Conservation (phyloP, 2,888 invertebrate species). For the Lymantria dispar region DNA sequence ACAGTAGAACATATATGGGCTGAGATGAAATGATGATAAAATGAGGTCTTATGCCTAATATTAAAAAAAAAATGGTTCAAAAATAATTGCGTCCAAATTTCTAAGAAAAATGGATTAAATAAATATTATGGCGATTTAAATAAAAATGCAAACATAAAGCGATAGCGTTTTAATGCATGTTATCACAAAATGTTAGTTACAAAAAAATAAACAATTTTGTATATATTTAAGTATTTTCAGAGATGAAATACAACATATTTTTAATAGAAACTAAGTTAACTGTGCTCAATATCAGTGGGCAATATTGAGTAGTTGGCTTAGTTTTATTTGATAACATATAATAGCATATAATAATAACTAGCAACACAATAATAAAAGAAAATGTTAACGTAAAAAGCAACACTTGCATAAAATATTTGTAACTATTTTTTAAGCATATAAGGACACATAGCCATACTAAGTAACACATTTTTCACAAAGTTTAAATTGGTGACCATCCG, state of each 20-base stretch:
- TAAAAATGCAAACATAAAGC: slow-evolving; percentile 48
- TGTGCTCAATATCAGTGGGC: slow-evolving; percentile 7
- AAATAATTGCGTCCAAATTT: too few species aligned
- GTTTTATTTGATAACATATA: not conserved
- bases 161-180: slow-evolving; percentile 33
- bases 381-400: slow-evolving; percentile 12
- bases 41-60: too few species aligned
- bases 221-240: not conserved
- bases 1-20: too few species aligned
- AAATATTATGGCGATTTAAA: slow-evolving; percentile 21
- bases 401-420: not conserved
- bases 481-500: too few species aligned
- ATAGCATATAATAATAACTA: slow-evolving; percentile 3
- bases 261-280: slow-evolving; percentile 1
- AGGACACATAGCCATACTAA: too few species aligned
- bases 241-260: not conserved
- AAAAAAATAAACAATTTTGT: slow-evolving; percentile 15
- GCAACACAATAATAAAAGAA: slow-evolving; percentile 18
- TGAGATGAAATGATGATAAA: too few species aligned
- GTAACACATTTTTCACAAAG: too few species aligned
- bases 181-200: slow-evolving; percentile 52
- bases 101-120: too few species aligned
- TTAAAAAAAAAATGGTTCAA: too few species aligned
- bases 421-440: not conserved
- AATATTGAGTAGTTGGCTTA: not conserved